These are phyloP conservation scores for Ochotona curzoniae DNA, from an alignment of 2,113 vertebrate species.

Conservation along the genomic window DNA sequence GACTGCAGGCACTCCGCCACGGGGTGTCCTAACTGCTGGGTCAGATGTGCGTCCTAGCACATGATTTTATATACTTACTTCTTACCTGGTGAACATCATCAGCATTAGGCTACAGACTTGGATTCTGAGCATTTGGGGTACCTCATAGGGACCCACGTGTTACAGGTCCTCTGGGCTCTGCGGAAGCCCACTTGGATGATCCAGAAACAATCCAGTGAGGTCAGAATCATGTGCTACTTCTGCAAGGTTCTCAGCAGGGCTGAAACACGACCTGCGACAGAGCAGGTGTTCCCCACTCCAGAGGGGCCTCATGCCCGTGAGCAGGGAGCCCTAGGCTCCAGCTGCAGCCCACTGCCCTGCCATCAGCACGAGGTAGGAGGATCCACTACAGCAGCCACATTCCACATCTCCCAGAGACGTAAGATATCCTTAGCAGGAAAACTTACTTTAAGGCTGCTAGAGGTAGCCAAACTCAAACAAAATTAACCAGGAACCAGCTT, in stretches of 20 bases:
- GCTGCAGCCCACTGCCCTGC: background rate
- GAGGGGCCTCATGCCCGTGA: accelerated
- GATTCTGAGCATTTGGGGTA: background rate
- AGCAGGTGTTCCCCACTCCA: no score
- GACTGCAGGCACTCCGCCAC: no score
- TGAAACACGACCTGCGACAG: background rate
- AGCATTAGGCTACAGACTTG: background rate
- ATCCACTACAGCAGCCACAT: accelerated
- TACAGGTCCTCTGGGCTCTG: background rate
- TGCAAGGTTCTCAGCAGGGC: background rate
- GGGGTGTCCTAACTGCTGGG: no score
- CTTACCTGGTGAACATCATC: background rate
- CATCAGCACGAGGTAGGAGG: accelerated
- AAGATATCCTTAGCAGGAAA: background rate
- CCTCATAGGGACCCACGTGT: background rate
- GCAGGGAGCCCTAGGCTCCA: background rate
- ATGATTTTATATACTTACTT: no score
- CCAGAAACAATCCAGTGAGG: background rate
- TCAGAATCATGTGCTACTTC: background rate
- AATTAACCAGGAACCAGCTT: accelerated
- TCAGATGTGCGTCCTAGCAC: no score
- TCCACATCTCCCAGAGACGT: background rate
- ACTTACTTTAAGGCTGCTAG: background rate
- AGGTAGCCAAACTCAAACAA: background rate
- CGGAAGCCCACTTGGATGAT: background rate